Conservation (phyloP, 1,140 invertebrate genomes). For the Antheraea pernyi region DNA sequence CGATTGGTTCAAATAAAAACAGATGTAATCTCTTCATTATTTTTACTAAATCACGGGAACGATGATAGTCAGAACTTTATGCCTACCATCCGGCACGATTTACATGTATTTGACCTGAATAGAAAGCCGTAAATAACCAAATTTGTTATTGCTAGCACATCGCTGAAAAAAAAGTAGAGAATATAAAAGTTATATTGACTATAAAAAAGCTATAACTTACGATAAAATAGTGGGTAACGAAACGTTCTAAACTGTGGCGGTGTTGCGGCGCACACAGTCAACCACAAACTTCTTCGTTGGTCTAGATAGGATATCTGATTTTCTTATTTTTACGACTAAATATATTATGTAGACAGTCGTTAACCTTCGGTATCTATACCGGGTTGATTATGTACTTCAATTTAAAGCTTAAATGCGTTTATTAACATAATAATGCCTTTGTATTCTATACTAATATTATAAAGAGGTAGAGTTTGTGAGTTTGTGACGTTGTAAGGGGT, state of each 20-base stretch:
- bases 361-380: too few species aligned
- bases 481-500: too few species aligned
- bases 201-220: conserved; percentile 3
- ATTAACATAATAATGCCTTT: too few species aligned
- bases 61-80: not conserved
- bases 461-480: too few species aligned
- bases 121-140: not conserved
- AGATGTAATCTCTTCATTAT: not conserved
- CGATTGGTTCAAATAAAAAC: not conserved
- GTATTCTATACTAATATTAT: too few species aligned
- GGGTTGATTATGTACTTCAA: too few species aligned
- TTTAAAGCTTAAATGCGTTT: too few species aligned
- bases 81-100: not conserved
- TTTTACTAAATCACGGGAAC: not conserved
- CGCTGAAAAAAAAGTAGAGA: not conserved
- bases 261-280: not conserved
- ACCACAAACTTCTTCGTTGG: not conserved
- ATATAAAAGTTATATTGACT: not conserved
- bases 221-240: not conserved
- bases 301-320: not conserved
- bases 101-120: conserved; percentile 3
- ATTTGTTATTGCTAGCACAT: conserved; percentile 1
- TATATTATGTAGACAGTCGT: too few species aligned
- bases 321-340: too few species aligned
- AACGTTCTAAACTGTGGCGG: not conserved